Conservation (phyloP, 2,113 vertebrate species). For the Microtus richardsoni region DNA sequence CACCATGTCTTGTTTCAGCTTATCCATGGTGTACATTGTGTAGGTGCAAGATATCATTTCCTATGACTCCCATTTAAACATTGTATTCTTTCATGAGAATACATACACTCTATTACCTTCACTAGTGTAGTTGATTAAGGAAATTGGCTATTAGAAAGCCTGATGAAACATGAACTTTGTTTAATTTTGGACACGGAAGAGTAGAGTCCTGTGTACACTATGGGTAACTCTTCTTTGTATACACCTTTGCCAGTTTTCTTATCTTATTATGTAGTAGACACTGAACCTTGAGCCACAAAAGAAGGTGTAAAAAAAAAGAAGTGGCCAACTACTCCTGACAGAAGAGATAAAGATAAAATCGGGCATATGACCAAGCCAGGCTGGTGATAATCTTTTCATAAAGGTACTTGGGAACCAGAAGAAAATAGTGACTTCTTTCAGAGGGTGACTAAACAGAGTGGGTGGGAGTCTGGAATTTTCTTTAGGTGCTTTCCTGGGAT, state of each 20-base stretch:
- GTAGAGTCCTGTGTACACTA: not conserved
- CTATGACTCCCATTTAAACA: not conserved
- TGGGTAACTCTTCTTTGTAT: not conserved
- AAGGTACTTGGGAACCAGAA: not conserved
- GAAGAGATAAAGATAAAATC: not conserved
- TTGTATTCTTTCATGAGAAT: not conserved
- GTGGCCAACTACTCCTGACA: not conserved
- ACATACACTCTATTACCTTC: not conserved
- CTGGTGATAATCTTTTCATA: not conserved
- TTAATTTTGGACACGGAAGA: not conserved
- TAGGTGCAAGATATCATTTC: not conserved
- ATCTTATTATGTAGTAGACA: not conserved
- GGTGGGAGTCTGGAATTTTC: not conserved
- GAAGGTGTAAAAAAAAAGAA: not conserved
- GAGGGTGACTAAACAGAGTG: not conserved
- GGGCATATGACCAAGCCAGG: not conserved
- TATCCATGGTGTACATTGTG: not conserved
- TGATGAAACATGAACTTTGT: not conserved
- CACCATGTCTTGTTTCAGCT: not conserved
- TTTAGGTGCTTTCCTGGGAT: not conserved
- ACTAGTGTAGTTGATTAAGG: conserved; percentile 26
- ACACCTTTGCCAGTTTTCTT: not conserved
- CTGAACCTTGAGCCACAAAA: not conserved
- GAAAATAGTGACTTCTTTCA: not conserved
- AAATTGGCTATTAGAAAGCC: not conserved